A percentile compares a stretch with the other conserved stretches of the same genome.
These are phyloP conservation scores for Leptinotarsa rubiginosa DNA, from an alignment of 2,888 invertebrate species.

Conservation along the genomic window DNA sequence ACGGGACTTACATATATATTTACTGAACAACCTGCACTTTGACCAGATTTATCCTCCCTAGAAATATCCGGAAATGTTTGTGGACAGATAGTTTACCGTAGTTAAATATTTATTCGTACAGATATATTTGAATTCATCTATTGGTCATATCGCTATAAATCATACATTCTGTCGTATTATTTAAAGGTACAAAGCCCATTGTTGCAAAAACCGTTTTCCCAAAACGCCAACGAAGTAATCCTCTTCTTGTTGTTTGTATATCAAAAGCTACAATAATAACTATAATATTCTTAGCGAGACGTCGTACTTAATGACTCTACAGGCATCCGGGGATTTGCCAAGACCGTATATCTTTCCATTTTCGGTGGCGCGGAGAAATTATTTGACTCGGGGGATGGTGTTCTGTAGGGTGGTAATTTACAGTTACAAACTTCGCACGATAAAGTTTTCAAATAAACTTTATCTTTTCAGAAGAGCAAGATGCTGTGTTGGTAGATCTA, in stretches of 20 bases:
- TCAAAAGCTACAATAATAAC: background rate
- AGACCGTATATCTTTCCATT: slow-evolving; percentile 11
- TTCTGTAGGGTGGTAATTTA: slow-evolving; percentile 11
- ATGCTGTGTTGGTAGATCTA: background rate
- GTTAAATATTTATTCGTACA: no score
- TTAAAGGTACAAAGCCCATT: no score
- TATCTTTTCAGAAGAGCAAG: background rate
- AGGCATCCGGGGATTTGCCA: slow-evolving; percentile 20
- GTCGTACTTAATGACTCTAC: slow-evolving; percentile 13
- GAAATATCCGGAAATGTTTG: no score
- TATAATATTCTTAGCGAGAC: background rate
- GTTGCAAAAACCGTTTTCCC: no score
- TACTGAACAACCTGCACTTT: no score
- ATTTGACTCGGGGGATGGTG: slow-evolving; percentile 17
- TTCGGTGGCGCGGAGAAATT: background rate
- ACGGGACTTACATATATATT: no score
- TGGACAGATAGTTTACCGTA: no score
- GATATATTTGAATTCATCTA: no score
- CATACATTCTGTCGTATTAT: no score
- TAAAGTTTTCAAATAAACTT: background rate
- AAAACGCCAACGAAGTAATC: background rate
- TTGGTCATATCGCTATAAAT: no score
- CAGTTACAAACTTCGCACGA: slow-evolving; percentile 12
- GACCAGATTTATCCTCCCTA: no score
- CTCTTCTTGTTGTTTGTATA: background rate